Base-by-base conservation (phyloP, 2,113 vertebrate genomes). In the Sialia sialis region DNA sequence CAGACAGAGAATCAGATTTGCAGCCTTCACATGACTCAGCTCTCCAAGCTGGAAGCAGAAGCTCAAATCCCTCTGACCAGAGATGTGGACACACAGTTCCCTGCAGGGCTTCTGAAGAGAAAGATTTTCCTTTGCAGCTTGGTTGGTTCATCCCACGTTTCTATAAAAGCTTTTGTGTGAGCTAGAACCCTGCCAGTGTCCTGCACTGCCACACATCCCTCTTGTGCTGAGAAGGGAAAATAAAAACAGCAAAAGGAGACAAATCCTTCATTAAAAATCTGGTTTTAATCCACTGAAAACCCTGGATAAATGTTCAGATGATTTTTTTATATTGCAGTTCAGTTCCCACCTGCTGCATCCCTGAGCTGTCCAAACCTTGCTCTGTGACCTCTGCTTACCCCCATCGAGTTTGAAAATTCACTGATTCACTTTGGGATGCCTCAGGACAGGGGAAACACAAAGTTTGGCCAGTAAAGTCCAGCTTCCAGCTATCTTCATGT, bases 1-100 rank as follows among this genome's bases (percentile, higher is more conserved):
- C 63, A 43, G 48, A 10, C 0, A 0, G 51, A 77, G 91, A 93
- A 94, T 87, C 58, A 62, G 81, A 94, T 91, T 92, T 95, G 94
- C 87, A 70, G 94, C 72, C 67, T 90, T 94, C 75, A 44, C 76
- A 49, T 88, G 92, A 90, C 75, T 95, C 82, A 83, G 78, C 81
- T 93, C 59, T 79, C 78, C 49, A 67, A 15, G 87, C 92, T 85
- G 81, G 63, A 36, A 62, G 73, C 27, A 85, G 87, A 68, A 32
- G 32, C 51, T 77, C 46, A 44, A 6, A 66, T 39, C 38, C 89
- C 41, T 20, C 41, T 2, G 7, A 22, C 36, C 16, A 7, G 36
- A 82, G 81, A 46, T 34, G 17, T 69, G 94, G 78, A 29, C 62
- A 73, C 16, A 23, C 30, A 88, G 51, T 25, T 83, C 41, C 46